phyloP scores from a whole-genome alignment of 2,113 vertebrate genomes.

The Suncus etruscus region DNA sequence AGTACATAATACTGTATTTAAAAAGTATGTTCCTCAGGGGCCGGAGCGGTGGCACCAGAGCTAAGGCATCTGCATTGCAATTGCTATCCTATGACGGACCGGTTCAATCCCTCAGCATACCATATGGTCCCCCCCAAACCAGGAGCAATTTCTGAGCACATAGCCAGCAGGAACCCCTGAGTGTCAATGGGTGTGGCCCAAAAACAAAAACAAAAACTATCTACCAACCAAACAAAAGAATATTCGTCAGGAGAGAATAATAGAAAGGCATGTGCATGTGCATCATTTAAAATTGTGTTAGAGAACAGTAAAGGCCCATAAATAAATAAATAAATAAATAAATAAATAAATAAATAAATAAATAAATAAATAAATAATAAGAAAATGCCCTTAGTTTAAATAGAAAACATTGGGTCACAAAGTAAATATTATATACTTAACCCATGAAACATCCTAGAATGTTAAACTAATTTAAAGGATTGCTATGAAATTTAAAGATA shows the following conservation, averaged over 20 bases:
- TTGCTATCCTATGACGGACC: too few relatives aligned
- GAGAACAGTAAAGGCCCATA: not conserved
- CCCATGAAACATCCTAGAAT: not conserved
- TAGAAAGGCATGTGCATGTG: not conserved
- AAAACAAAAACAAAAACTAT: too few relatives aligned
- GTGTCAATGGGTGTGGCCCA: too few relatives aligned
- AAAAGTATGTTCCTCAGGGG: not conserved
- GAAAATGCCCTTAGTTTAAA: not conserved
- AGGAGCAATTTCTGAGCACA: too few relatives aligned
- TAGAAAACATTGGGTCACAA: not conserved
- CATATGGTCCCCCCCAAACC: too few relatives aligned
- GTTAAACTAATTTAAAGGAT: not conserved
- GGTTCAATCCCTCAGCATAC: too few relatives aligned
- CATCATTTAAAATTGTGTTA: conserved; percentile 7
- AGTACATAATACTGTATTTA: conserved; percentile 1
- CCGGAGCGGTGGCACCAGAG: too few relatives aligned
- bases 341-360: too few relatives aligned
- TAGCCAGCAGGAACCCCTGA: too few relatives aligned
- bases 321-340: too few relatives aligned
- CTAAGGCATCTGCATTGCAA: too few relatives aligned
- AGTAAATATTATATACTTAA: not conserved
- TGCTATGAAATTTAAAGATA: not conserved
- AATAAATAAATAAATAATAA: too few relatives aligned
- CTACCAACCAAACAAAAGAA: not conserved
- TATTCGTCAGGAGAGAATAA: not conserved